A percentile compares a stretch with the other conserved stretches of the same genome.
These are phyloP conservation scores for Thripadectes ignobilis DNA, from an alignment of 2,797 vertebrate genomes.

Conservation along the genomic window DNA sequence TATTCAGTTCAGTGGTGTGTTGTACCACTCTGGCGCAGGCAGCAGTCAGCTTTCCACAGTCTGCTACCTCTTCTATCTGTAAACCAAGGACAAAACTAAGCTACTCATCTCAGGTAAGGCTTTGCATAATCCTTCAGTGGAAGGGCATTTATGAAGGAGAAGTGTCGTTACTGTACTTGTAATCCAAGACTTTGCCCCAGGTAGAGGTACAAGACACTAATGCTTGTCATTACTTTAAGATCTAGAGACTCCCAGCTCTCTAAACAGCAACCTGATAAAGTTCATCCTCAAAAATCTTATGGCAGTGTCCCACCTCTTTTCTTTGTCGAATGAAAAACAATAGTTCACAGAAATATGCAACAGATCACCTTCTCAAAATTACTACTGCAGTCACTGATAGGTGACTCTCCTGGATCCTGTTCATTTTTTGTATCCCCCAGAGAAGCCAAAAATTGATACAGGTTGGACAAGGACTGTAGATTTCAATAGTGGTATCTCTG, in stretches of 20 bases:
- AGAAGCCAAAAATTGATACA: neutral
- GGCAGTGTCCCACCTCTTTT: neutral
- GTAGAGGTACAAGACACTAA: neutral
- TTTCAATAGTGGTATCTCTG: neutral
- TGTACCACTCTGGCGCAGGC: neutral
- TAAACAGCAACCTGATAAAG: neutral
- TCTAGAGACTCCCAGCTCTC: neutral
- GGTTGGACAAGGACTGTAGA: neutral
- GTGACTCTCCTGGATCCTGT: neutral
- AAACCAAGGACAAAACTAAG: slow-evolving; percentile 14
- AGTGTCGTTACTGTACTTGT: neutral
- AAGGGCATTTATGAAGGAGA: neutral
- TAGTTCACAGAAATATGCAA: neutral
- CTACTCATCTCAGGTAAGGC: neutral
- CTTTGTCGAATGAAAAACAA: neutral
- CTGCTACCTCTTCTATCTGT: neutral
- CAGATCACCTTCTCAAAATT: neutral
- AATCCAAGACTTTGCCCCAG: neutral
- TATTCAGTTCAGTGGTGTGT: neutral
- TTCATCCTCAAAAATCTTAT: neutral
- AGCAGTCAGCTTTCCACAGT: neutral
- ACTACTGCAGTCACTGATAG: neutral
- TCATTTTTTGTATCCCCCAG: neutral
- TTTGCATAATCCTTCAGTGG: neutral
- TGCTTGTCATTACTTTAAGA: neutral